Evolutionary conservation across 2,113 vertebrate species (phyloP), one percentile per base, ranked within the genome.

Genomic region (Rhinogobius similis): DNA sequence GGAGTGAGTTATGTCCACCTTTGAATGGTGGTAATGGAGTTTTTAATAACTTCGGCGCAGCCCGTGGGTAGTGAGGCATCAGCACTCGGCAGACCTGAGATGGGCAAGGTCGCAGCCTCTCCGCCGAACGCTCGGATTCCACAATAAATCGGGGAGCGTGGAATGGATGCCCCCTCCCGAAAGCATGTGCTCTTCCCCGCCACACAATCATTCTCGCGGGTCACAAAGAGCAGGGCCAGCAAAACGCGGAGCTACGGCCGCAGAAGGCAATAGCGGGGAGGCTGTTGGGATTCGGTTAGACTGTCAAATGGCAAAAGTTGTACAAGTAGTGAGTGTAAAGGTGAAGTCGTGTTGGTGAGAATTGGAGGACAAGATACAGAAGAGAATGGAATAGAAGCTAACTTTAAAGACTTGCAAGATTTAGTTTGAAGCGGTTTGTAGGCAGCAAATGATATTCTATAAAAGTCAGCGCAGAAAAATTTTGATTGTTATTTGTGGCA

Each of bases 31-130:
- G 85, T 88, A 89, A 91, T 90, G 79, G 90, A 87, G 77, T 90
- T 90, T 89, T 90, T 91, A 90, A 91, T 90, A 90, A 91, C 88
- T 81, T 76, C 82, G 66, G 82, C 70, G 74, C 79, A 87, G 87
- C 87, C 83, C 81, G 82, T 80, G 86, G 90, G 86, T 84, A 81
- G 82, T 73, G 78, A 85, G 80, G 80, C 79, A 81, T 75, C 80
- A 73, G 77, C 85, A 74, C 82, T 75, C 67, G 64, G 53, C 52
- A 26, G 24, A 86, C 80, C 82, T 69, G 77, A 89, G 83, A 87
- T 76, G 82, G 78, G 82, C 87, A 86, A 90, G 90, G 90, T 91
- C 88, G 88, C 62, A 81, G 79, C 79, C 75, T 85, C 77, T 82
- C 78, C 82, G 88, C 75, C 81, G 79, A 80, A 87, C 41, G 4